Base-by-base conservation (phyloP, 1,140 invertebrate genomes). In the Cotesia chilonis region DNA sequence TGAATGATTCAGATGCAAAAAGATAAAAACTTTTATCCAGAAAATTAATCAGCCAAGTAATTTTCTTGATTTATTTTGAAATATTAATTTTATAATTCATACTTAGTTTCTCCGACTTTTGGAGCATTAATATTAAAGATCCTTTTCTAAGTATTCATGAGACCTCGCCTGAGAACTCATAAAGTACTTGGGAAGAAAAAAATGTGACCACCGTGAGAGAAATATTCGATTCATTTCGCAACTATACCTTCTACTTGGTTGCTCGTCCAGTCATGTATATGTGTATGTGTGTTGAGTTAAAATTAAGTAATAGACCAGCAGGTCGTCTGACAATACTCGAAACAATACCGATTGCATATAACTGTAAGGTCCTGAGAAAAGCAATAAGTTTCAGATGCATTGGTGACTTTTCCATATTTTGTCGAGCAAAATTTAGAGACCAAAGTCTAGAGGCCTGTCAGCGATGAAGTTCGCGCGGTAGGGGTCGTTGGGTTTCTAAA, bases 261-360 rank as follows among this genome's bases (percentile, higher is more conserved):
- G 41, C 10, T 47, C 20, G 35, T 20, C 7, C 5, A 9, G n/a
- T 38, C 63, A 10, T 63, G 41, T 5, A 47, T 10, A 5, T 47
- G 10, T 7, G 6, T 10, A 47, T 47, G 41, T 47, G 41, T 47
- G 41, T 47, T 47, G 14, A 52, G 20, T 14, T 28, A 66, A 66
- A 20, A 66, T 52, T 37, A 14, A 51, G 41, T 41, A 12, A 6
- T 52, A 35, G 64, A 66, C 28, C 47, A 52, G 64, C 47, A 37
- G 64, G 64, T 52, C 52, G 64, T 14, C 37, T 37, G 12, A 35
- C 7, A 14, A 52, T 52, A 3, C 64, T 28, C 14, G 36, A 6
- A 37, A 7, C 41, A 14, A 41, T 14, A 52, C 2, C 9, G 12
- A 38, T 14, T 38, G n/a, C n/a, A 66, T 20, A 52, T 20, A 20